Conservation (phyloP, 2,888 invertebrate genomes). For the Hermaeophaga mercurialis region DNA sequence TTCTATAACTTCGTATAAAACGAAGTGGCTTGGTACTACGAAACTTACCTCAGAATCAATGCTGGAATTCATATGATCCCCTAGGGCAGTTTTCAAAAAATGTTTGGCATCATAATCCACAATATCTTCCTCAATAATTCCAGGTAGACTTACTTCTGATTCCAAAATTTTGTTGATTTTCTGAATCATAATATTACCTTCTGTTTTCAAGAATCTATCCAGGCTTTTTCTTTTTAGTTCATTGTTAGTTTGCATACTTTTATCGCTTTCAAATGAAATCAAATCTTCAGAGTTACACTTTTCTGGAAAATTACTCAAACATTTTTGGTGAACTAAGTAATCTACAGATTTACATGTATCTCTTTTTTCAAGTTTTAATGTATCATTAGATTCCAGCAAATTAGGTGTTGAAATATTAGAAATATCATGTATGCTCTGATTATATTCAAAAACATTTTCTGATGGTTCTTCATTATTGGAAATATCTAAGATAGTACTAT, state of each 20-base stretch:
- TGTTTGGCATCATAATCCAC: slow-evolving; percentile 3
- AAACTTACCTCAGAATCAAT: slow-evolving; percentile 6
- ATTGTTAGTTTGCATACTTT: neutral
- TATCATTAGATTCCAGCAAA: too few relatives aligned
- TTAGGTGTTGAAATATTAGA: too few relatives aligned
- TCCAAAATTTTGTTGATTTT: neutral
- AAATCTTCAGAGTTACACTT: neutral
- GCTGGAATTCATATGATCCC: slow-evolving; percentile 5
- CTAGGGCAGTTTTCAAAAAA: slow-evolving; percentile 11
- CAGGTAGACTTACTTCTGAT: neutral
- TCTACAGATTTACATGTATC: too few relatives aligned
- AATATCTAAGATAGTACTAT: too few relatives aligned
- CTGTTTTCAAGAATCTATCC: neutral
- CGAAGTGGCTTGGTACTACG: too few relatives aligned
- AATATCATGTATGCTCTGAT: too few relatives aligned
- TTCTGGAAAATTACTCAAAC: too few relatives aligned
- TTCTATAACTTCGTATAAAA: too few relatives aligned
- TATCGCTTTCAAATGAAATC: neutral
- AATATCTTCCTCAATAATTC: neutral
- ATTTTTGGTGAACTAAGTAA: too few relatives aligned
- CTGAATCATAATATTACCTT: neutral
- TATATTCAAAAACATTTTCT: too few relatives aligned
- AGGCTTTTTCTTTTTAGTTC: neutral
- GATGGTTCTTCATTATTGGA: too few relatives aligned
- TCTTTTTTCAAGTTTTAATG: too few relatives aligned